Evolutionary conservation across 37 sponge, comb jelly and placozoan species (phyloP), one percentile per base, ranked within the genome.

Genomic region (Ephydatia muelleri): DNA sequence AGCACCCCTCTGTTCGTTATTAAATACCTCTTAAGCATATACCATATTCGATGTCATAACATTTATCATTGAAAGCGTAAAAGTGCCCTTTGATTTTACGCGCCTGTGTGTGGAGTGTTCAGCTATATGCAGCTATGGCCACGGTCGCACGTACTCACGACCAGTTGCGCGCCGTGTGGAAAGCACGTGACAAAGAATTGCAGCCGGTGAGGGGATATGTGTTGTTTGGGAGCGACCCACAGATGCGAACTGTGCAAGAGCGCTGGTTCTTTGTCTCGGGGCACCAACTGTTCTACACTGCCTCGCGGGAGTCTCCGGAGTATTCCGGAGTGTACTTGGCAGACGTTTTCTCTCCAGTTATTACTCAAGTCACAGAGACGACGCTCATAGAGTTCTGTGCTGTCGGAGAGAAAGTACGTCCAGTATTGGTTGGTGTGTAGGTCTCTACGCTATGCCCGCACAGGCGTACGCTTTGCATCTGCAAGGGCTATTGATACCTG

Each of bases 91-190:
- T 43, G 43, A 3, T 3, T 9, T 43, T 43, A 43, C 43, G 43
- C 43, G 6, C 43, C 43, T 9, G 43, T 43, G 43, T 43, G 43
- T 43, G n/a, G n/a, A n/a, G 43, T 43, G 43, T 43, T 9, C 43
- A 43, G 43, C 43, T 9, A 43, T n/a, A n/a, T n/a, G n/a, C n/a
- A n/a, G n/a, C n/a, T n/a, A 43, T 43, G 43, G 43, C 43, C 6
- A 6, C 6, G 43, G 26, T 11, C 19, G 65, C 37, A 14, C 34
- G 68, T 30, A 57, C 80, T 67, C 47, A 73, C 75, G 87, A 86
- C 21, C 87, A 86, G 65, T 31, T 86, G 26, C 29, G 80, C 68
- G 87, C 80, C n/a, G 38, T 86, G 43, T 86, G 87, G 87, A 72
- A 40, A 31, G 16, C 68, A 9, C 67, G 68, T 34, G 74, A 73